Conservation (phyloP, 2,888 invertebrate genomes). For the Drosophila colorata region DNA sequence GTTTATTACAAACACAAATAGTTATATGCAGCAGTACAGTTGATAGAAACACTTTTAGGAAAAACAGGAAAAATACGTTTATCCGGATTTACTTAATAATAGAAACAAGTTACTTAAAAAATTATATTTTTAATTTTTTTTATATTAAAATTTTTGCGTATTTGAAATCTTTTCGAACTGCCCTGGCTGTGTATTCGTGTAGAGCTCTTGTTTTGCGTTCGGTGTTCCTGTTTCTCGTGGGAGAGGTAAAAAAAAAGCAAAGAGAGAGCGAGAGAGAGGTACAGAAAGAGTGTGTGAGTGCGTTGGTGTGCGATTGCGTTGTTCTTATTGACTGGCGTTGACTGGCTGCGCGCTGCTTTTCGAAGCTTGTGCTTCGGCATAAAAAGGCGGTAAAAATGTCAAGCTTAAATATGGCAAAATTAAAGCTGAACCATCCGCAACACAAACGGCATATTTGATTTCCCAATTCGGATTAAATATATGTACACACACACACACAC, state of each 20-base stretch:
- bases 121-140: neutral
- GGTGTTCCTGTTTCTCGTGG: constrained; percentile 59
- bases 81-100: neutral
- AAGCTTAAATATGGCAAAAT: constrained; percentile 41
- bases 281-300: constrained; percentile 46
- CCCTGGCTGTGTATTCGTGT: constrained; percentile 39
- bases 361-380: constrained; percentile 51
- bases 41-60: neutral
- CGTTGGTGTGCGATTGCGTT: constrained; percentile 66
- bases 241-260: constrained; percentile 37
- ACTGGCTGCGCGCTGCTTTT: constrained; percentile 54
- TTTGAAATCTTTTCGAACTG: constrained; percentile 25
- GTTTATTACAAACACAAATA: neutral
- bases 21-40: constrained; percentile 8
- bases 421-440: constrained; percentile 16
- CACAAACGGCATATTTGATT: constrained; percentile 7
- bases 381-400: constrained; percentile 76
- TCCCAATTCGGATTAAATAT: constrained; percentile 25
- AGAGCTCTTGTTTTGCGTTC: constrained; percentile 54
- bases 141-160: neutral
- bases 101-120: neutral
- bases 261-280: constrained; percentile 37
- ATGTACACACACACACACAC: neutral
- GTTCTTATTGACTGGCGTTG: constrained; percentile 69
- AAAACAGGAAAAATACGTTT: too few species aligned